Percentiles rank a stretch among this genome's conserved stretches.
These are phyloP conservation scores for Rallus crepitans DNA, from an alignment of 2,797 vertebrate species.

Conservation along the genomic window DNA sequence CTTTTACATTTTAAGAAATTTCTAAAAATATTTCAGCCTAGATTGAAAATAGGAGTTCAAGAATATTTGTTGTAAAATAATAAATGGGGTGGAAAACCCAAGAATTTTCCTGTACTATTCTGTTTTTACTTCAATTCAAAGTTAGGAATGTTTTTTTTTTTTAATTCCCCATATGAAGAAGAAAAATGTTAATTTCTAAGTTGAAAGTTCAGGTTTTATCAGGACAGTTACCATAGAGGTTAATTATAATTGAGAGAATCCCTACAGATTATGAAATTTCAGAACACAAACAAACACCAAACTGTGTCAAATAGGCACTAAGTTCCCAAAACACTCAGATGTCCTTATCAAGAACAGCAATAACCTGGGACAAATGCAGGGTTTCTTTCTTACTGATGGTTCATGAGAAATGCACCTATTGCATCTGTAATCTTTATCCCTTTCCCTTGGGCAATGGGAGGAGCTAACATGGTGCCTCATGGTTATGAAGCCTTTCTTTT, in stretches of 20 bases:
- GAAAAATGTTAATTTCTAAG: not conserved
- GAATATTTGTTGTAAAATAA: not conserved
- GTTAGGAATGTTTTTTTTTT: not conserved
- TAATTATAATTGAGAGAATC: conserved; percentile 24
- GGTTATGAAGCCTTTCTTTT: conserved; percentile 29
- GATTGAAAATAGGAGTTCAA: not conserved
- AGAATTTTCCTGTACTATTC: not conserved
- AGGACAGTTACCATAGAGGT: not conserved
- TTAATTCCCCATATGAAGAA: not conserved
- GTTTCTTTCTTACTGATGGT: not conserved
- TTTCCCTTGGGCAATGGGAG: not conserved
- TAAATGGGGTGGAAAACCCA: not conserved
- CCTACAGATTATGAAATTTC: conserved; percentile 25
- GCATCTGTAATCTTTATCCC: not conserved
- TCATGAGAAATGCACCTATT: not conserved
- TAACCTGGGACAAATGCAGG: not conserved
- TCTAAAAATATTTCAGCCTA: not conserved
- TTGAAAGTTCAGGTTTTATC: conserved; percentile 12
- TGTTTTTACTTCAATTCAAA: not conserved
- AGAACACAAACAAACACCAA: not conserved
- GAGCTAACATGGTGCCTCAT: not conserved
- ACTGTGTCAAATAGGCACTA: not conserved
- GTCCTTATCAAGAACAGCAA: not conserved
- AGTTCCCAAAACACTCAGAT: not conserved
- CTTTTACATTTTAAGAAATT: not conserved